Conservation (phyloP, 2,113 vertebrate genomes). For the Hucho hucho region DNA sequence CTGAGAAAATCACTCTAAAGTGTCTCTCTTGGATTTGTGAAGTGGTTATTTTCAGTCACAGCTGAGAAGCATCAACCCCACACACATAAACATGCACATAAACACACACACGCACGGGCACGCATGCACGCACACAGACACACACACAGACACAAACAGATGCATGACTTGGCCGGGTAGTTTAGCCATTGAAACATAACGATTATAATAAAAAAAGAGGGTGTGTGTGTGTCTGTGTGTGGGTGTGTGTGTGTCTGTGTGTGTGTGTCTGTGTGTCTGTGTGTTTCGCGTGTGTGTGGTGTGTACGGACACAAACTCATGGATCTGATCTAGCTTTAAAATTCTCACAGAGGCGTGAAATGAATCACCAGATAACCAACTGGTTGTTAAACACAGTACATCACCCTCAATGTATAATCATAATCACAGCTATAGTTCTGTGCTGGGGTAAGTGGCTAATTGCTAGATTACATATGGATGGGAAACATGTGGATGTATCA, state of each 20-base stretch:
- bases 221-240: slow-evolving; percentile 5
- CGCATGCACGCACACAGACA: neutral
- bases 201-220: slow-evolving; percentile 26
- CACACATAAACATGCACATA: slow-evolving; percentile 1
- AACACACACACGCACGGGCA: neutral
- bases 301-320: slow-evolving; percentile 11
- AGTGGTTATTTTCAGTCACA: slow-evolving; percentile 26
- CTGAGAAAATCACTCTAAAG: slow-evolving; percentile 48
- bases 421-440: slow-evolving; percentile 13
- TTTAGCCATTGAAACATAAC: slow-evolving; percentile 44
- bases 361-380: slow-evolving; percentile 12
- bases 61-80: neutral
- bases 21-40: slow-evolving; percentile 28
- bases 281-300: too few species aligned
- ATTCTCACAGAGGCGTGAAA: too few species aligned
- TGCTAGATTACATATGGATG: slow-evolving; percentile 42
- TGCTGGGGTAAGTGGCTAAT: slow-evolving; percentile 11
- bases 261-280: too few species aligned
- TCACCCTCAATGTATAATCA: slow-evolving; percentile 28
- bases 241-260: neutral
- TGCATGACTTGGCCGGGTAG: too few species aligned
- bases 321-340: slow-evolving; percentile 9
- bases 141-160: neutral
- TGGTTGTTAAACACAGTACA: slow-evolving; percentile 24
- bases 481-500: slow-evolving; percentile 33